Conservation (phyloP, 2,113 vertebrate species). For the Pluvialis apricaria region DNA sequence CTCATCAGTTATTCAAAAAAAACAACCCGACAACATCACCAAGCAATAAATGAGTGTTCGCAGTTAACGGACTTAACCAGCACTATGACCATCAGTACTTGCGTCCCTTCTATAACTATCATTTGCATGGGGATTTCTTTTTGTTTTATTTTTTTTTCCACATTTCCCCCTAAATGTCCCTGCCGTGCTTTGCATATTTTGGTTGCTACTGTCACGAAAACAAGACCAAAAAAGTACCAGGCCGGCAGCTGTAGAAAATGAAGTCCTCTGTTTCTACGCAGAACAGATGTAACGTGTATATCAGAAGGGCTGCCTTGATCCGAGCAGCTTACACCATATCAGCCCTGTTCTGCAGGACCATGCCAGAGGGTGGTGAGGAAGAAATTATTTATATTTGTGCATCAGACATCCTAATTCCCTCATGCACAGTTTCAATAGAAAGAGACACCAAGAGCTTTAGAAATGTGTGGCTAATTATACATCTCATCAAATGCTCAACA, state of each 20-base stretch:
- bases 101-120: background rate
- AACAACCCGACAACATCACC: background rate
- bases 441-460: slow-evolving; percentile 53
- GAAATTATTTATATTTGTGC: slow-evolving; percentile 37
- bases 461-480: slow-evolving; percentile 63
- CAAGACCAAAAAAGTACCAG: background rate
- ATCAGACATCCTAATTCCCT: slow-evolving; percentile 57
- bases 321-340: background rate
- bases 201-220: background rate
- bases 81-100: background rate
- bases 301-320: background rate
- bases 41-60: accelerated
- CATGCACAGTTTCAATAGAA: slow-evolving; percentile 23
- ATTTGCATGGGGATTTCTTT: background rate
- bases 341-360: background rate
- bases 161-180: background rate
- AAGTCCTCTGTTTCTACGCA: background rate
- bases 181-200: accelerated
- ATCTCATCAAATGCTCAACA: slow-evolving; percentile 61
- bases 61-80: accelerated
- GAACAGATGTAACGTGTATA: background rate
- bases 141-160: background rate
- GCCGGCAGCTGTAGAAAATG: background rate
- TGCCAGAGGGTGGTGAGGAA: background rate
- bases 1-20: background rate